Conservation (phyloP, 1,140 invertebrate genomes). For the Drosophila gunungcola region DNA sequence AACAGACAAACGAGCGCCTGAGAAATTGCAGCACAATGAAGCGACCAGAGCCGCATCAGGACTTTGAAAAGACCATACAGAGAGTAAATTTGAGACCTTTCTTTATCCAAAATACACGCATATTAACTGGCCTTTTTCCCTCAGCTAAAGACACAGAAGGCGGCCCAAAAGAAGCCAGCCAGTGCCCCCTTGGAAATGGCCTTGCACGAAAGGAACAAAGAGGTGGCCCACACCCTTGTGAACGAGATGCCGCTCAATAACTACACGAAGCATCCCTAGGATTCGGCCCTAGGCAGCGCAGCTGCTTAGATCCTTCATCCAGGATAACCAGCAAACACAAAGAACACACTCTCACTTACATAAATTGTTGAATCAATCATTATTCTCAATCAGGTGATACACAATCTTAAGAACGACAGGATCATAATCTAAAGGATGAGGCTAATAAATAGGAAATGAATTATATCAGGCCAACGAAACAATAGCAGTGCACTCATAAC, state of each 20-base stretch:
- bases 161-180: conserved; percentile 72
- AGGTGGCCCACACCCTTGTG: conserved; percentile 70
- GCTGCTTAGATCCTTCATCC: conserved; percentile 56
- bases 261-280: conserved; percentile 84
- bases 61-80: conserved; percentile 84
- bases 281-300: conserved; percentile 71
- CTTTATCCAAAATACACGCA: too few species aligned
- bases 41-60: conserved; percentile 80
- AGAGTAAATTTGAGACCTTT: conserved; percentile 62
- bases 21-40: conserved; percentile 79
- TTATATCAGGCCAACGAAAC: conserved; percentile 36
- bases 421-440: conserved; percentile 38
- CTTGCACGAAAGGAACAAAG: conserved; percentile 77
- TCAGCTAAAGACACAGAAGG: conserved; percentile 83
- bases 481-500: conserved; percentile 29
- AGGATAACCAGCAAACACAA: conserved; percentile 6
- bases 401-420: conserved; percentile 50
- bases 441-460: conserved; percentile 24
- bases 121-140: not conserved
- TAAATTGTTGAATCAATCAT: conserved; percentile 36
- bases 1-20: conserved; percentile 71
- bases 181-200: conserved; percentile 72
- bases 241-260: conserved; percentile 81
- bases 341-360: conserved; percentile 8
- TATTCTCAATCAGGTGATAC: conserved; percentile 68